Base-by-base conservation (phyloP, 2,113 vertebrate genomes). In the Lynx canadensis region DNA sequence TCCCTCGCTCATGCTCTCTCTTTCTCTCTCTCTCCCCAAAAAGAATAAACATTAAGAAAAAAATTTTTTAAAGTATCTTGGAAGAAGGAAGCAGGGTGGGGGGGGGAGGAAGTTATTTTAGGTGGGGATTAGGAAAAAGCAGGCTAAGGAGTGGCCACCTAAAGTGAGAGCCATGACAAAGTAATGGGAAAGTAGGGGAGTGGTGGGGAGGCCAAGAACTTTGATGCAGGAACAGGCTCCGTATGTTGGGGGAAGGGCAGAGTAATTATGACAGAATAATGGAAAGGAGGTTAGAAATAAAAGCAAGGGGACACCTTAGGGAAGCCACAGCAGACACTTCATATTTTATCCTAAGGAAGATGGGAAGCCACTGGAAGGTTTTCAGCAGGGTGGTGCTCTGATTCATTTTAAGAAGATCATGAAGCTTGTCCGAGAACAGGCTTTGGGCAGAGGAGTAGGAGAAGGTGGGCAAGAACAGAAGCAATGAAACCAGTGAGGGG, bases 161-260 rank as follows among this genome's bases (percentile, higher is more conserved):
- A 65, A 29, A 52, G 4, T 5, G 66, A 41, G 55, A 71, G 90
- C 36, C 18, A 11, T 16, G 50, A 21, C 13, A 3, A 88, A 41
- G 55, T 41, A 29, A 38, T 3, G 38, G 31, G 55, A 25, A 55
- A n/a, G 52, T 3, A 45, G 19, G 8, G 23, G 13, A 68, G 7
- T 9, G 45, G 45, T 45, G 45, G 45, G 45, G 36, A 23, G 31
- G 68, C 41, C 5, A 15, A 78, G n/a, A 38, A 57, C 36, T 68
- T 8, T 27, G 36, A 48, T 29, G 19, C 31, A 38, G 41, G 13
- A 33, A 29, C 1, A 23, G 23, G 50, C 19, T 7, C 13, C 1
- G 27, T 23, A 38, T 2, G 4, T 3, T 15, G 36, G 3, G 1
- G 16, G 13, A 41, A 74, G 16, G 29, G 38, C 7, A 4, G 29